These are phyloP conservation scores for Catamblyrhynchus diadema DNA, from an alignment of 2,797 vertebrate genomes.

Conservation along the genomic window DNA sequence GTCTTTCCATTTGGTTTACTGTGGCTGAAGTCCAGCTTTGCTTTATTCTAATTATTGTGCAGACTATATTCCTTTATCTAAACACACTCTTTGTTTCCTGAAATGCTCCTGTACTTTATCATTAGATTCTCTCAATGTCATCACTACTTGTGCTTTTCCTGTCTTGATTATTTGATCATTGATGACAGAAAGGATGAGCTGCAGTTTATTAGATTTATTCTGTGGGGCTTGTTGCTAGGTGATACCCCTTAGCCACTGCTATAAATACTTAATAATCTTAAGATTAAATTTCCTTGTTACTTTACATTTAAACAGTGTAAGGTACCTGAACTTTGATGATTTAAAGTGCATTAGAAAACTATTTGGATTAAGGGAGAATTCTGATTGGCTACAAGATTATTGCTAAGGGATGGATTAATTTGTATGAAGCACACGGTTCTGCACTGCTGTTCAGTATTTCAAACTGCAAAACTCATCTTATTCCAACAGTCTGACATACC, in stretches of 20 bases:
- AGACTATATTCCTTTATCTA: background rate
- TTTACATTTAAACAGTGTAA: slow-evolving; percentile 63
- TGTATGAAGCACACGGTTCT: slow-evolving; percentile 33
- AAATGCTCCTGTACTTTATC: slow-evolving; percentile 34
- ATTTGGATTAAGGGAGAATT: slow-evolving; percentile 58
- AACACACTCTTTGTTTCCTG: slow-evolving; percentile 14
- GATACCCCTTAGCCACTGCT: slow-evolving; percentile 23
- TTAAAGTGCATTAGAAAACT: slow-evolving; percentile 61
- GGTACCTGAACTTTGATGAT: slow-evolving; percentile 53
- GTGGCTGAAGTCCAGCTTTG: slow-evolving; percentile 5
- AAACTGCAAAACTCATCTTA: slow-evolving; percentile 64
- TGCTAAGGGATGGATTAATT: slow-evolving; percentile 63
- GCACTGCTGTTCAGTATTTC: slow-evolving; percentile 51
- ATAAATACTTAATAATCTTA: slow-evolving; percentile 66
- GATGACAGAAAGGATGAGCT: slow-evolving; percentile 36
- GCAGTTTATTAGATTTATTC: slow-evolving; percentile 52
- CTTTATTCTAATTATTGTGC: slow-evolving; percentile 15
- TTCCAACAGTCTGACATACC: slow-evolving; percentile 3
- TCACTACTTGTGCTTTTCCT: slow-evolving; percentile 12
- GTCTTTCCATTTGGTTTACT: slow-evolving; percentile 9
- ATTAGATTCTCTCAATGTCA: slow-evolving; percentile 28
- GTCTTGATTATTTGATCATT: slow-evolving; percentile 61
- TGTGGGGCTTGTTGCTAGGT: slow-evolving; percentile 55
- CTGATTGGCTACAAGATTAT: slow-evolving; percentile 69
- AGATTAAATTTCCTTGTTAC: slow-evolving; percentile 67